phyloP scores from a whole-genome alignment of 2,113 vertebrate species.

The Hirundichthys speculiger region DNA sequence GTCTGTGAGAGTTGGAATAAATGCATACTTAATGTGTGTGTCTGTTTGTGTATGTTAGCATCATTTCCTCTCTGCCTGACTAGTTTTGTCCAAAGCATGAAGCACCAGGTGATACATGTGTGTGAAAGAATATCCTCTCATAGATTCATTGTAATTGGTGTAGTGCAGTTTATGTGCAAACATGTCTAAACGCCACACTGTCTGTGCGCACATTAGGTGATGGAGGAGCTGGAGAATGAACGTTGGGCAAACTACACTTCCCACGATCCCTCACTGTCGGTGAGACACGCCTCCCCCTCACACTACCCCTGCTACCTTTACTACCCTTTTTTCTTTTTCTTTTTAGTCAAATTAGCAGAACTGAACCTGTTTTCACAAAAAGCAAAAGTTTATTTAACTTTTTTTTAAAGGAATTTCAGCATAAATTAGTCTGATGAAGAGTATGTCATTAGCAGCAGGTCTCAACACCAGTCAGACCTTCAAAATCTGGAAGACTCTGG shows the following conservation, averaged over 20 bases:
- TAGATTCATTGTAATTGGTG: too few relatives aligned
- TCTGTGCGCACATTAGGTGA: constrained; percentile 90
- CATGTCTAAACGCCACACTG: constrained; percentile 32
- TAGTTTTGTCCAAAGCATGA: constrained; percentile 9
- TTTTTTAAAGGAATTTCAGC: background rate
- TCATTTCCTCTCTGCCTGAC: constrained; percentile 18
- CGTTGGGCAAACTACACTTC: constrained; percentile 92
- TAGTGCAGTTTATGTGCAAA: background rate
- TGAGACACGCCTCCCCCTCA: constrained; percentile 75
- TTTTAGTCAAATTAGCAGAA: constrained; percentile 31
- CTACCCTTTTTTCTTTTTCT: background rate
- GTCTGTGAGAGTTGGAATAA: background rate
- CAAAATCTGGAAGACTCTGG: too few relatives aligned
- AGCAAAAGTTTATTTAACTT: background rate
- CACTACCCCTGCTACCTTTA: constrained; percentile 1
- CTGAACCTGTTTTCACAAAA: constrained; percentile 3
- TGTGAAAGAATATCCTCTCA: constrained; percentile 1
- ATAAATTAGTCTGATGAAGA: too few relatives aligned
- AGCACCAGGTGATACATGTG: background rate
- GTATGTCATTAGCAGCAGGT: too few relatives aligned
- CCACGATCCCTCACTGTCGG: constrained; percentile 91
- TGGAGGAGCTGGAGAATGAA: constrained; percentile 98
- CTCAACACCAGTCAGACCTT: too few relatives aligned
- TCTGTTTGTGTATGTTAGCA: background rate
- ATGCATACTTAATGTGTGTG: background rate